Base-by-base conservation (phyloP, 2,888 invertebrate species). In the Seladonia tumulorum region DNA sequence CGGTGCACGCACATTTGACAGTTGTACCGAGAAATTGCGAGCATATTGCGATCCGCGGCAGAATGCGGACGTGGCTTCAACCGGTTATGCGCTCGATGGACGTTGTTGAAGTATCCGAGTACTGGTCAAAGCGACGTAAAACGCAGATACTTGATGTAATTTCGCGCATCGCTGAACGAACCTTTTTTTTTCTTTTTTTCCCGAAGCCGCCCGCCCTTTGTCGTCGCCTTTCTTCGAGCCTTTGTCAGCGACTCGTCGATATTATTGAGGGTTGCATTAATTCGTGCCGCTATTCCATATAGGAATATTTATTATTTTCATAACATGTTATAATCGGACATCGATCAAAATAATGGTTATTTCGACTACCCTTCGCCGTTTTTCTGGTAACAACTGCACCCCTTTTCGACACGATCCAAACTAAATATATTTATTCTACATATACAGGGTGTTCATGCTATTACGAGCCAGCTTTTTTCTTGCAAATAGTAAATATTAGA, bases 61-160 rank as follows among this genome's bases (percentile, higher is more conserved):
- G 25, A 18, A 75, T 39, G 72, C 29, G 80, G 66, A 63, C 74
- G 63, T 42, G 47, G 79, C 79, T 70, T 76, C 85, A 75, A 71
- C 77, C 79, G 80, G 68, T 80, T 88, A 82, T 87, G 53, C 83
- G 80, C 79, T 74, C 29, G 76, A 73, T 53, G 75, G 72, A 72
- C 83, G 87, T 83, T 88, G 83, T 85, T 85, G 79, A 88, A 81
- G 75, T 83, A 75, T 82, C 77, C 57, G 74, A 25, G 49, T 60
- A 76, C 71, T 66, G 68, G 74, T 87, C 87, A 89, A 89, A 89
- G 89, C 76, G 66, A 79, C 83, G 82, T 73, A 66, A 83, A 88
- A 81, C 82, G 75, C 76, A 78, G 76, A 88, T 81, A 86, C 81
- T 80, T 85, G 82, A 82, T 82, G 82, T 79, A 80, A 86, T 87